Evolutionary conservation across 2,888 invertebrate genomes (phyloP).

Genomic region (Heliconius ethilla): DNA sequence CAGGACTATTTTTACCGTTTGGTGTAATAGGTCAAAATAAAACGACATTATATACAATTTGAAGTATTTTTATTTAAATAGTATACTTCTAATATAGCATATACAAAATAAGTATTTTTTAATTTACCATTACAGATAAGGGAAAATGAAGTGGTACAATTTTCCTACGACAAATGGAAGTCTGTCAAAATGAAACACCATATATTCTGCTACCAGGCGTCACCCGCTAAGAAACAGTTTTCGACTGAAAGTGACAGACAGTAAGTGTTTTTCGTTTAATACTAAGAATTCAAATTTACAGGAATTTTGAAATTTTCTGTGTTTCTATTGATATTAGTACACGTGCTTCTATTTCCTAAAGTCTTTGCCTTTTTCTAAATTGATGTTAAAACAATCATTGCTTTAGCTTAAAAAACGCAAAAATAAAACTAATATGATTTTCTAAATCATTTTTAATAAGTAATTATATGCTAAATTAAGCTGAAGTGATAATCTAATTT

Average conservation of each 20-base stretch:
- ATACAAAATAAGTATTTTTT: neutral
- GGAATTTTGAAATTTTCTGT: constrained; percentile 2
- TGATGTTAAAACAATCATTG: constrained; percentile 3
- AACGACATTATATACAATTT: too few species aligned
- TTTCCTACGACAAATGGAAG: constrained; percentile 92
- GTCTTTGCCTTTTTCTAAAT: constrained; percentile 13
- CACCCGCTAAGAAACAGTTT: constrained; percentile 90
- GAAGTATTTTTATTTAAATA: too few species aligned
- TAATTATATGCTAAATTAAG: neutral
- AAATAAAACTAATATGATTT: neutral
- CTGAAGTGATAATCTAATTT: constrained; percentile 13
- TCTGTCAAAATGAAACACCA: constrained; percentile 93
- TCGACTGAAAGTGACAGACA: constrained; percentile 87
- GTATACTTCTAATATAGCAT: too few species aligned
- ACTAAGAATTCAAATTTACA: neutral
- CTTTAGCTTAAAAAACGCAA: neutral
- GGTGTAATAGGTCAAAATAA: too few species aligned
- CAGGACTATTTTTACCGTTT: too few species aligned
- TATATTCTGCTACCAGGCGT: constrained; percentile 93
- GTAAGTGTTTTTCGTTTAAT: constrained; percentile 58
- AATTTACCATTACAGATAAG: constrained; percentile 80
- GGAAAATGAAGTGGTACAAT: constrained; percentile 91
- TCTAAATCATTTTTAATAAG: neutral
- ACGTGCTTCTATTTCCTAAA: neutral
- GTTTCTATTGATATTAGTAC: constrained; percentile 4